Base-by-base conservation (phyloP, 2,113 vertebrate species). In the Chiloscyllium plagiosum region DNA sequence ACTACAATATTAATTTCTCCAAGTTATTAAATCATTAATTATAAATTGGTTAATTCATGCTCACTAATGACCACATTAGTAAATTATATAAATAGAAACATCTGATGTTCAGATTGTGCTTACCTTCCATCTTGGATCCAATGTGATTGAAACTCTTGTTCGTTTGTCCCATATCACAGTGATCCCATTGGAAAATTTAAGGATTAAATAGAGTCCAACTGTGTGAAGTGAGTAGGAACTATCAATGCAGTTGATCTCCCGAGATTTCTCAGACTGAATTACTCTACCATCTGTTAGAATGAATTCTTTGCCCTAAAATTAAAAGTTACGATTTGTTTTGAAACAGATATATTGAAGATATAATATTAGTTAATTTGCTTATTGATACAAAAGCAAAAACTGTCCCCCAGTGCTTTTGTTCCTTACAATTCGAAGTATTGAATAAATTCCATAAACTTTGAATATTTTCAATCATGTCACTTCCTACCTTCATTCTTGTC, bases 101-200 rank as follows among this genome's bases (percentile, higher is more conserved):
- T 95, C 69, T 72, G 22, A 70, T 29, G 95, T 69, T 4, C 86
- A 87, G 8, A 61, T 94, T 70, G 47, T 80, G 96, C 98, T 96
- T 97, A 98, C 98, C 96, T 97, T 98, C 98, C 98, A 98, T 0
- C 5, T 0, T 37, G 97, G 87, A 3, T 97, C 96, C 96, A 98
- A 86, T 52, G 97, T 97, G 26, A 98, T 96, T n/a, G 97, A 97
- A 15, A 98, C 33, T 96, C 97, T 97, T 93, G 98, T 98, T 96
- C 98, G 97, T 97, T 98, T 98, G 97, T 99, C 98, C 98, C 98
- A 99, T 94, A 98, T 97, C 94, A 98, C 72, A 26, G 96, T 97
- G 1, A 99, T 94, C 33, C 98, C 98, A 92, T 95, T 97, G 33
- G 19, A 96, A 68, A 97, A 97, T 61, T 96, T 97, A 96, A 98